These are phyloP conservation scores for Threskiornis aethiopicus DNA, from an alignment of 2,797 vertebrate species.

Conservation along the genomic window DNA sequence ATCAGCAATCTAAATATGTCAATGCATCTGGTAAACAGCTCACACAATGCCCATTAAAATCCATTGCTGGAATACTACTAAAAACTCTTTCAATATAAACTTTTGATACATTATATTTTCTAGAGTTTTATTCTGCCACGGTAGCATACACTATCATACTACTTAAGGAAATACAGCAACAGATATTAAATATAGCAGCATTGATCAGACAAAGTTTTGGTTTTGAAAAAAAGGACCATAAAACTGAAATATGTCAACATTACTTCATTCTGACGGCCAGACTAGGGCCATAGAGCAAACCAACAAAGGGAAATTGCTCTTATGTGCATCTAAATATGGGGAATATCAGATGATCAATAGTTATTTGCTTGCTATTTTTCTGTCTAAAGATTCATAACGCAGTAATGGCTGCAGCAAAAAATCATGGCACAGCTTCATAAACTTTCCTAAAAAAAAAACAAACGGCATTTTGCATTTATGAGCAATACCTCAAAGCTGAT, in stretches of 20 bases:
- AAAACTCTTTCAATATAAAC: neutral
- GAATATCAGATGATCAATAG: slow-evolving; percentile 14
- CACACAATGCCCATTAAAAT: neutral
- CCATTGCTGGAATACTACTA: neutral
- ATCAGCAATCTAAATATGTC: neutral
- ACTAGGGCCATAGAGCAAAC: neutral
- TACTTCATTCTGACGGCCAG: neutral
- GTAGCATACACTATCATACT: neutral
- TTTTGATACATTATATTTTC: neutral
- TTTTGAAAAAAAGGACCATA: neutral
- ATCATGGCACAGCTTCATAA: neutral
- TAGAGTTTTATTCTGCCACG: neutral
- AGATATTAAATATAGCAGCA: neutral
- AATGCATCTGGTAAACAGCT: neutral
- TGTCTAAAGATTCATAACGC: neutral
- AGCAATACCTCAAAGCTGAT: neutral
- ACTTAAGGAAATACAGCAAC: neutral
- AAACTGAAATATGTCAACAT: slow-evolving; percentile 24
- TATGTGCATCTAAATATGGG: neutral
- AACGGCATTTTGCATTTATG: neutral
- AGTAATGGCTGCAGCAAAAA: neutral
- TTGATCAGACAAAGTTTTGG: neutral
- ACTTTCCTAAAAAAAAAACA: neutral
- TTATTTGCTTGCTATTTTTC: neutral
- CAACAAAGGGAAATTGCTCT: neutral